Conservation (phyloP, 1,140 invertebrate genomes). For the Liolophura sinensis region DNA sequence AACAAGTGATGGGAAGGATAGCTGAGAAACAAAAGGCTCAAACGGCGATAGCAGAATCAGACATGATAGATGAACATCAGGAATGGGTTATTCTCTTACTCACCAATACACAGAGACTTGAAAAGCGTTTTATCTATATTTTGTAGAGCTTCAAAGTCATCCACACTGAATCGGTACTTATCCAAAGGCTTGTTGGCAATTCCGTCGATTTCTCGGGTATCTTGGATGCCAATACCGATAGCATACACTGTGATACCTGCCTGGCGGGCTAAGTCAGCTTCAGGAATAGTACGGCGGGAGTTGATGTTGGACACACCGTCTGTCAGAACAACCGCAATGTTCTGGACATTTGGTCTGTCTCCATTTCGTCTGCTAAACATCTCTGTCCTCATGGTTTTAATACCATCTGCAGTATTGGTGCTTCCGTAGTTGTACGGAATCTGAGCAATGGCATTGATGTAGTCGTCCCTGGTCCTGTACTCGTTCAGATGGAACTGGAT, state of each 20-base stretch:
- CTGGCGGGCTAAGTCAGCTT: slow-evolving; percentile 23
- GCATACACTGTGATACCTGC: slow-evolving; percentile 38
- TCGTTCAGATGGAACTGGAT: slow-evolving; percentile 32
- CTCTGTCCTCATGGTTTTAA: slow-evolving; percentile 28
- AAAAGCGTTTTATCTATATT: slow-evolving; percentile 16
- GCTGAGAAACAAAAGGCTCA: too few relatives aligned
- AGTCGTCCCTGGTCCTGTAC: slow-evolving; percentile 25
- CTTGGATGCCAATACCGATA: slow-evolving; percentile 39
- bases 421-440: slow-evolving; percentile 37
- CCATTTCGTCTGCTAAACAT: slow-evolving; percentile 34
- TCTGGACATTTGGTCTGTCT: slow-evolving; percentile 34
- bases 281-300: slow-evolving; percentile 32
- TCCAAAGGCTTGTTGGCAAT: slow-evolving; percentile 26
- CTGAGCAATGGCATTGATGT: slow-evolving; percentile 28
- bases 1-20: too few relatives aligned
- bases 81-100: too few relatives aligned
- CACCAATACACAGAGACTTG: slow-evolving; percentile 17
- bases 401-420: slow-evolving; percentile 38
- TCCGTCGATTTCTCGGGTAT: slow-evolving; percentile 31
- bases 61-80: too few relatives aligned
- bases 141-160: slow-evolving; percentile 34
- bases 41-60: too few relatives aligned
- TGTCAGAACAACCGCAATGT: slow-evolving; percentile 40
- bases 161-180: slow-evolving; percentile 33
- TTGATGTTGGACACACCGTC: slow-evolving; percentile 47